Base-by-base conservation (phyloP, 2,888 invertebrate genomes). In the Empis stercorea region DNA sequence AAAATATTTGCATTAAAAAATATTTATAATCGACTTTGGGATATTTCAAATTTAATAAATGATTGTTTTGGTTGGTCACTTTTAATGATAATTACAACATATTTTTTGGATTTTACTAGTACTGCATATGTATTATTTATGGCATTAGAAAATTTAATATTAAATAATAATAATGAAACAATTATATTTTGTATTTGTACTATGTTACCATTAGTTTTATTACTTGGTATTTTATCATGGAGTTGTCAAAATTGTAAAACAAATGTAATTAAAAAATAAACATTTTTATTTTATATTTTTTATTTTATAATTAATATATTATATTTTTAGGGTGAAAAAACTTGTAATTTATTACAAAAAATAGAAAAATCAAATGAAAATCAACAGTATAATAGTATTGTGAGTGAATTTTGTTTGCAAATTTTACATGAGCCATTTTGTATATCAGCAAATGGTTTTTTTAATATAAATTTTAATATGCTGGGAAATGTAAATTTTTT, bases 371-470 rank as follows among this genome's bases (percentile, higher is more conserved):
- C 66, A 0, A 10, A 59, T 46, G 63, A 60, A 14, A 62, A 62
- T 48, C 65, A 63, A 34, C 56, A 59, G 1, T 66, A 65, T 43
- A 68, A 68, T 39, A 59, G 62, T 46, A 53, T 69, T 45, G 59
- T 69, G 7, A 61, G 55, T n/a, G 65, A 66, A 13, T 68, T 68
- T 48, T 59, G 64, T 0, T 42, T 68, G 27, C 68, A 68, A 51
- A 59, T 63, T 2, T 51, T 68, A 5, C 68, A 68, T 54, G 68
- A 69, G 49, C 61, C 60, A 6, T 65, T 67, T 30, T 52, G 58
- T 14, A 57, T 68, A 9, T 63, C 63, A 3, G 68, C 68, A 32
- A 69, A 66, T 52, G 62, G 66, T 10, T 68, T 69, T 52, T 68
- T 68, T 17, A 59, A 50, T 30, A 57, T 68, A 9, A 65, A 69